These are phyloP conservation scores for Cephus sareptanus DNA, from an alignment of 2,888 invertebrate genomes.

Conservation along the genomic window DNA sequence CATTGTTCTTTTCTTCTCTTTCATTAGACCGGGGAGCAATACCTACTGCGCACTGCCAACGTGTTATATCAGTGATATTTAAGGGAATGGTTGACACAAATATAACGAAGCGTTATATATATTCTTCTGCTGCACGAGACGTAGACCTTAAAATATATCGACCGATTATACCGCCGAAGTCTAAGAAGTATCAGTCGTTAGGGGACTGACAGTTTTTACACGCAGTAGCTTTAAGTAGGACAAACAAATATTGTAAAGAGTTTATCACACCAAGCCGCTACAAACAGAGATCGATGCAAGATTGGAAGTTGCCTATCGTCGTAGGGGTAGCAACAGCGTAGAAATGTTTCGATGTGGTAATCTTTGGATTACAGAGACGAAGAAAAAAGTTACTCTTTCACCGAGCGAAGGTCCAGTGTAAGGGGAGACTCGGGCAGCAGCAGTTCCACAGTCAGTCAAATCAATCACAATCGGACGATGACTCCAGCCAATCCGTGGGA, in stretches of 20 bases:
- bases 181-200: background rate
- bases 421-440: conserved; percentile 69
- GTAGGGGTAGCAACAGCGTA: background rate
- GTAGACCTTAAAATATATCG: background rate
- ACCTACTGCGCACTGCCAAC: background rate
- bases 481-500: conserved; percentile 61
- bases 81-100: background rate
- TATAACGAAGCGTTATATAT: background rate
- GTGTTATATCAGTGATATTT: background rate
- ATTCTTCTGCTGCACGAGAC: background rate
- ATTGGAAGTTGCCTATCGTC: background rate
- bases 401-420: conserved; percentile 88
- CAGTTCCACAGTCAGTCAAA: conserved; percentile 54
- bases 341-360: background rate
- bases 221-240: background rate
- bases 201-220: background rate
- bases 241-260: background rate
- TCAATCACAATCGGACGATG: conserved; percentile 63
- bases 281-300: background rate
- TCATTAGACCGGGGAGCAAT: background rate
- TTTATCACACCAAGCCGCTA: background rate
- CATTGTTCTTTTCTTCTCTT: conserved; percentile 14
- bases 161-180: background rate
- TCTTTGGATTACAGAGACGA: conserved; percentile 71
- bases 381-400: conserved; percentile 84